These are phyloP conservation scores for Coelinius sp. DNA, from an alignment of 2,888 invertebrate genomes.

Conservation along the genomic window DNA sequence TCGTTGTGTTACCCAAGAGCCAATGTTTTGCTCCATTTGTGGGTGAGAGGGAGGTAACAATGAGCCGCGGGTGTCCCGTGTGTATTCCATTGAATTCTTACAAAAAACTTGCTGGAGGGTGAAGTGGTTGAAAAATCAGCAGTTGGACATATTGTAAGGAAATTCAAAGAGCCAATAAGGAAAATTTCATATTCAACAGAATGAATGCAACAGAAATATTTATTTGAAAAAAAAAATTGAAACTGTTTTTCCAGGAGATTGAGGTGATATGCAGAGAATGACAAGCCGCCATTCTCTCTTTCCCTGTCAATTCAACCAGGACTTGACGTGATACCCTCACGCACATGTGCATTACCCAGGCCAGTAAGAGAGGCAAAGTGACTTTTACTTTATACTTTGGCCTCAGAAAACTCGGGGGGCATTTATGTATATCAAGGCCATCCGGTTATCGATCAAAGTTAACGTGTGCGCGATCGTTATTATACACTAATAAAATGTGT, in stretches of 20 bases:
- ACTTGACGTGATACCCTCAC: conserved; percentile 6
- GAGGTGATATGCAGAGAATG: background rate
- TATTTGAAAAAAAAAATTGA: too few relatives aligned
- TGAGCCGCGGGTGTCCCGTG: background rate
- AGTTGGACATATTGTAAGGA: background rate
- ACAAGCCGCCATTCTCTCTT: background rate
- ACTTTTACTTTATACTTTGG: conserved; percentile 39
- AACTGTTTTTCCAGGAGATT: too few relatives aligned
- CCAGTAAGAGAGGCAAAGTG: background rate
- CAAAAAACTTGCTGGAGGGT: background rate
- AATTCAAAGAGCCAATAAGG: too few relatives aligned
- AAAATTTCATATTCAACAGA: too few relatives aligned
- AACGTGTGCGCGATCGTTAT: conserved; percentile 32
- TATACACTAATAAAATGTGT: conserved; percentile 44
- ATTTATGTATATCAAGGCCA: conserved; percentile 58
- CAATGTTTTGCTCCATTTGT: background rate
- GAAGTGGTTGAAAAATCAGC: background rate
- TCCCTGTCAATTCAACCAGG: background rate
- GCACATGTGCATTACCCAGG: background rate
- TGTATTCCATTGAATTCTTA: background rate
- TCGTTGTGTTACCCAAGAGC: background rate
- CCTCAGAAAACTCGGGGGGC: conserved; percentile 29
- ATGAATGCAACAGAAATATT: background rate
- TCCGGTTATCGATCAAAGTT: conserved; percentile 59
- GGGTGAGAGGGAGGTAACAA: background rate